Percentiles rank a stretch among this genome's conserved stretches.
Conservation (phyloP, 2,797 vertebrate species). For the Crocodylus rhombifer region DNA sequence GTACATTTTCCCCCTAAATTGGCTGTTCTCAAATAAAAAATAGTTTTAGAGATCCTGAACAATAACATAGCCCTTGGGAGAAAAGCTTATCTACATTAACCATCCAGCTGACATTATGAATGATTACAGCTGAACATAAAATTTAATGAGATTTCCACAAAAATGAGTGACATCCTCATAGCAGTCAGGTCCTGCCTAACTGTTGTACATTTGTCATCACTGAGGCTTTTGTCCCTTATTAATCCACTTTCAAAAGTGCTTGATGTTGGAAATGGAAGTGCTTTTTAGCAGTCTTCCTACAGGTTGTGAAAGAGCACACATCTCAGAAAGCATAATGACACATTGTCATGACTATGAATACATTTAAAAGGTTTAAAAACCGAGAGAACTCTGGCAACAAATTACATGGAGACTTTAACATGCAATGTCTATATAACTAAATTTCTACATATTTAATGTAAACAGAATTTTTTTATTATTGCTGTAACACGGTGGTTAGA, state of each 20-base stretch:
- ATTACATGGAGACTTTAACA: constrained; percentile 34
- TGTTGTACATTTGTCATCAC: constrained; percentile 67
- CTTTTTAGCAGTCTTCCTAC: constrained; percentile 50
- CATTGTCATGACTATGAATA: constrained; percentile 32
- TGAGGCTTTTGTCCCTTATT: constrained; percentile 61
- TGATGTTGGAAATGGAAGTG: constrained; percentile 60
- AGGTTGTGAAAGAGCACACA: constrained; percentile 12
- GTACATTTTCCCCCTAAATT: constrained; percentile 41
- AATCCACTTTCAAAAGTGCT: constrained; percentile 59
- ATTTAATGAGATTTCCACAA: constrained; percentile 71
- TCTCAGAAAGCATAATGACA: constrained; percentile 45
- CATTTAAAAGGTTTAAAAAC: constrained; percentile 45
- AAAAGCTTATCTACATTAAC: constrained; percentile 41
- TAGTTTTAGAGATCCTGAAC: constrained; percentile 55
- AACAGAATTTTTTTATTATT: neutral
- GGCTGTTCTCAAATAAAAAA: constrained; percentile 62
- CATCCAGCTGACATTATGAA: constrained; percentile 66
- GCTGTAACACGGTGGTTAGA: neutral
- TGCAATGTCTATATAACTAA: neutral
- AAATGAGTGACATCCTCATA: constrained; percentile 72
- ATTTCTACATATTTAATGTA: constrained; percentile 11
- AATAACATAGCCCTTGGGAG: constrained; percentile 47
- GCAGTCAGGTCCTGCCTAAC: constrained; percentile 49
- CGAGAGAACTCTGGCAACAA: constrained; percentile 7
- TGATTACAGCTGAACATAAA: constrained; percentile 63